Percentiles rank a stretch among this genome's conserved stretches.
Evolutionary conservation across 2,113 vertebrate species (phyloP).

Genomic region (Monopterus albus): DNA sequence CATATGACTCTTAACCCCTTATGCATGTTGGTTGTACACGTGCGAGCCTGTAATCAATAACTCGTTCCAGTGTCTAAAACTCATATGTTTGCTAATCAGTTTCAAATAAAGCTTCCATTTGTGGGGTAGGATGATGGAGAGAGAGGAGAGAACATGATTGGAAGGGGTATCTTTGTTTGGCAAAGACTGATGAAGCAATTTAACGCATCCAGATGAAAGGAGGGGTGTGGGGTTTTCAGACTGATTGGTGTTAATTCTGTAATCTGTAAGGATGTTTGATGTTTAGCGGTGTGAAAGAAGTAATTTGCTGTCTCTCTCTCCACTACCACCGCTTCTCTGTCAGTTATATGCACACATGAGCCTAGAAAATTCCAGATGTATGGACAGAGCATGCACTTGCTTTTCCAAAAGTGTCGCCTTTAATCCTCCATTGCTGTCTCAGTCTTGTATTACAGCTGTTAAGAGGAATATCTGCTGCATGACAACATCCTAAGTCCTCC

Average conservation of each 20-base stretch:
- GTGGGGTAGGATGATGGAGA: too few species aligned
- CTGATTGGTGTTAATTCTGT: background rate
- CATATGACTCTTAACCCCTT: background rate
- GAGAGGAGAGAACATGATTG: too few species aligned
- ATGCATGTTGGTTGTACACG: conserved; percentile 1
- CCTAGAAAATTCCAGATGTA: background rate
- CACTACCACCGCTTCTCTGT: background rate
- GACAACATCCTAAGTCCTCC: conserved; percentile 11
- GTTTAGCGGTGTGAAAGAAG: background rate
- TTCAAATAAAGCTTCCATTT: conserved; percentile 10
- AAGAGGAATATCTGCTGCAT: conserved; percentile 23
- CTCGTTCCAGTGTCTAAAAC: conserved; percentile 42
- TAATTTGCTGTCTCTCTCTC: conserved; percentile 7
- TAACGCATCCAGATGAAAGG: too few species aligned
- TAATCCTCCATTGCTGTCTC: background rate
- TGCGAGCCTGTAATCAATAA: conserved; percentile 44
- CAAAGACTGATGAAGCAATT: too few species aligned
- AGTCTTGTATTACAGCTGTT: conserved; percentile 17
- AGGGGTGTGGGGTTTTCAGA: background rate
- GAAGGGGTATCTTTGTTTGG: too few species aligned
- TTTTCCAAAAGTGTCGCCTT: background rate
- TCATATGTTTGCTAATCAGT: conserved; percentile 40
- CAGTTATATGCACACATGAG: background rate
- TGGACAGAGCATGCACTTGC: background rate
- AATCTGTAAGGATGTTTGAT: too few species aligned